Conservation (phyloP, 2,888 invertebrate genomes). For the Opisthograptis luteolata region DNA sequence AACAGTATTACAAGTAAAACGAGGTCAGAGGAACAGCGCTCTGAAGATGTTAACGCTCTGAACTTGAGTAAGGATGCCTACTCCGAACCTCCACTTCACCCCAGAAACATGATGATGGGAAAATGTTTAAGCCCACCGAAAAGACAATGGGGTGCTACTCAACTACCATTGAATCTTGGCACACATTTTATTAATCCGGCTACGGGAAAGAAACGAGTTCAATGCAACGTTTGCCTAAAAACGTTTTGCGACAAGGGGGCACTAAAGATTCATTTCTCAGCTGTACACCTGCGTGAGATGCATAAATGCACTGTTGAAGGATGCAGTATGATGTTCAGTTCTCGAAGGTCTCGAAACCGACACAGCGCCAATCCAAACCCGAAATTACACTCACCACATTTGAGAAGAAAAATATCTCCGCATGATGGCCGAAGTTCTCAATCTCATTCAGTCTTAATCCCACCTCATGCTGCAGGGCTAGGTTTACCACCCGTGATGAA, state of each 20-base stretch:
- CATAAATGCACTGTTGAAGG: constrained; percentile 99
- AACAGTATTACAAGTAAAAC: constrained; percentile 53
- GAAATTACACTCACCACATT: constrained; percentile 97
- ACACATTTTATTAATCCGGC: constrained; percentile 96
- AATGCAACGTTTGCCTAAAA: constrained; percentile 98
- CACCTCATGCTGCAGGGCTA: constrained; percentile 87
- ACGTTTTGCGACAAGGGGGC: constrained; percentile 99
- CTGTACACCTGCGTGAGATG: constrained; percentile 99
- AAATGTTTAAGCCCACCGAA: constrained; percentile 91
- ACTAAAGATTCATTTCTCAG: constrained; percentile 99
- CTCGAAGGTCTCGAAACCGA: constrained; percentile 96
- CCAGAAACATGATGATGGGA: constrained; percentile 81
- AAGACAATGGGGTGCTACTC: constrained; percentile 91
- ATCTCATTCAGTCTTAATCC: constrained; percentile 91
- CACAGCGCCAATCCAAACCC: constrained; percentile 99
- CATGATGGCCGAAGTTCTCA: constrained; percentile 96
- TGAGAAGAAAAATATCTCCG: constrained; percentile 96
- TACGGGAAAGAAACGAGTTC: constrained; percentile 97
- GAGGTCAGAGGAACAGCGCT: constrained; percentile 59
- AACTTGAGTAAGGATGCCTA: constrained; percentile 79
- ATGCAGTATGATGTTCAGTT: constrained; percentile 99
- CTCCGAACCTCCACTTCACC: constrained; percentile 64
- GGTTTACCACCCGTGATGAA: constrained; percentile 87
- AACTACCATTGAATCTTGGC: constrained; percentile 91
- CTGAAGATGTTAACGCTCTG: constrained; percentile 73